A percentile compares a stretch with the other conserved stretches of the same genome.
Conservation (phyloP, 2,888 invertebrate species). For the Polyommatus icarus region DNA sequence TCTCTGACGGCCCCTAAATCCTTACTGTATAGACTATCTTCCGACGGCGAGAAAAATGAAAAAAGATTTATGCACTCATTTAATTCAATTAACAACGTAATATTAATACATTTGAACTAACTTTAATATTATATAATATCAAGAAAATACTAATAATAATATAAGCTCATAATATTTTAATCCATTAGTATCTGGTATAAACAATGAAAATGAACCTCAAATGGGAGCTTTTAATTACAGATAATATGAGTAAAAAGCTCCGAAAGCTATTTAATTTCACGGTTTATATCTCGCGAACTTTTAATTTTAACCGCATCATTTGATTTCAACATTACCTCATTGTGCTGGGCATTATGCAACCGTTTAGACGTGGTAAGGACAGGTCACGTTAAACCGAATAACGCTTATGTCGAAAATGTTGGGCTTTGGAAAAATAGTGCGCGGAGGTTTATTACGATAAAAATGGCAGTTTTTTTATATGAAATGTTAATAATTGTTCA, state of each 20-base stretch:
- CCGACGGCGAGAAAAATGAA: neutral
- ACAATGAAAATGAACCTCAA: neutral
- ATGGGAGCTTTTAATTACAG: neutral
- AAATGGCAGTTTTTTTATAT: no score
- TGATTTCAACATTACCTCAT: neutral
- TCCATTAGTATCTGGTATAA: neutral
- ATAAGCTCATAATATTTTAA: neutral
- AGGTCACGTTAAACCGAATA: neutral
- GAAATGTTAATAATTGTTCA: no score
- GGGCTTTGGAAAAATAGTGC: no score
- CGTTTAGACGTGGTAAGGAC: neutral
- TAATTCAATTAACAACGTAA: neutral
- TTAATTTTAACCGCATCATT: neutral
- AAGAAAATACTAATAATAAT: neutral
- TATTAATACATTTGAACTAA: neutral
- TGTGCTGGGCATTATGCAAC: neutral
- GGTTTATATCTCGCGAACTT: neutral
- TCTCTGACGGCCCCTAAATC: conserved; percentile 12
- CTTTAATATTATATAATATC: neutral
- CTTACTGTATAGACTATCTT: neutral
- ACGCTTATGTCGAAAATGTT: neutral
- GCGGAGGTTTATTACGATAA: no score
- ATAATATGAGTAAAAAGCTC: neutral
- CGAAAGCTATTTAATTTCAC: neutral
- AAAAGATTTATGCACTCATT: neutral